Base-by-base conservation (phyloP, 2,888 invertebrate genomes). In the Melieria picta region DNA sequence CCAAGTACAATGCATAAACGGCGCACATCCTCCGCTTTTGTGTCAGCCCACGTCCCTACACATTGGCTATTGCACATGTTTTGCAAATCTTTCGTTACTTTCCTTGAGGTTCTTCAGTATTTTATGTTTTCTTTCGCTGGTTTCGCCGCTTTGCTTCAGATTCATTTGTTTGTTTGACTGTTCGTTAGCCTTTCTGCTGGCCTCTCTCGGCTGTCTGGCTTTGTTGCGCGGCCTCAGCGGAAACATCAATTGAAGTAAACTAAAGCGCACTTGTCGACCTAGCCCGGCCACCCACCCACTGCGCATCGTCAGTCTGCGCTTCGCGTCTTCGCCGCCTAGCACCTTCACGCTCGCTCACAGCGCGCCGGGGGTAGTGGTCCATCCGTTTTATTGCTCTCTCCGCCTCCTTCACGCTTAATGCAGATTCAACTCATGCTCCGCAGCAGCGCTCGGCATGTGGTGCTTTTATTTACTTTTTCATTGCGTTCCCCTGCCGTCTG, bases 191-290 rank as follows among this genome's bases (percentile, higher is more conserved):
- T 30, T 30, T 30, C 16, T 61, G 52, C 43, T 52, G 45, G 60
- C 60, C 45, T 10, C 5, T 45, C 58, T 43, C 16, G n/a, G 58
- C 58, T 58, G 11, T 11, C 11, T 11, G 11, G 30, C 46, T 13
- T 61, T 7, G 9, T 43, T 45, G 46, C 11, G 45, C 61, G 61
- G 11, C 9, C 45, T 52, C 11, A 63, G 72, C 82, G 82, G 81
- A 81, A 82, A 79, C 73, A 77, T 71, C 81, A 81, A 81, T 81
- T 82, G 82, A 81, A 79, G 79, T 80, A 77, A 78, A 81, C 48
- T 69, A 57, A 80, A 79, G 74, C 77, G 72, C 72, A 72, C 74
- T 72, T 75, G 58, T 7, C 66, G 50, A 30, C 13, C 52, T 0
- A 42, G 47, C 11, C 7, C 47, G 42, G 52, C 43, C n/a, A 10